Conservation (phyloP, 2,113 vertebrate genomes). For the Halcyon senegalensis region DNA sequence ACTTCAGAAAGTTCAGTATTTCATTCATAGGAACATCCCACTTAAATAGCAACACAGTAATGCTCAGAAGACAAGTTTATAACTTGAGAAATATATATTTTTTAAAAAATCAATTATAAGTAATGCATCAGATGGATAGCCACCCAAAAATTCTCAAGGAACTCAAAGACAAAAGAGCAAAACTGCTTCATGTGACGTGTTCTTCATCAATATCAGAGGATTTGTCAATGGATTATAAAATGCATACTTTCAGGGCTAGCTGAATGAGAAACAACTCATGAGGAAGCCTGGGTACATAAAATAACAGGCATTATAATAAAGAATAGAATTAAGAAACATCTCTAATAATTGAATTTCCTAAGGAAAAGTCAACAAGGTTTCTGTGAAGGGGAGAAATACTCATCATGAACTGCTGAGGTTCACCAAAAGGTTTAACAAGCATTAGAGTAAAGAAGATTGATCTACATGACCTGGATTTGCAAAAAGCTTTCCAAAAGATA, state of each 20-base stretch:
- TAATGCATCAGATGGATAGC: background rate
- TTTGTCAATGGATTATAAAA: background rate
- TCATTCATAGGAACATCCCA: background rate
- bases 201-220: background rate
- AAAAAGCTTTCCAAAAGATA: conserved; percentile 15
- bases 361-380: background rate
- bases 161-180: background rate
- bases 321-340: background rate
- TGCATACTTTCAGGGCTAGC: background rate
- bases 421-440: background rate
- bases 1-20: background rate
- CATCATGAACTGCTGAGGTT: background rate
- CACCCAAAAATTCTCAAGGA: background rate
- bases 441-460: background rate
- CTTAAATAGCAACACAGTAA: background rate
- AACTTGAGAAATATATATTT: background rate
- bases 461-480: background rate
- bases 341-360: background rate
- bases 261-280: background rate
- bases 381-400: background rate
- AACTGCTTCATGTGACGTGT: background rate
- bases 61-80: background rate
- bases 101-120: background rate
- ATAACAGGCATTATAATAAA: background rate
- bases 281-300: background rate